These are phyloP conservation scores for Halcyon leucocephala DNA, from an alignment of 2,797 vertebrate species.

Conservation along the genomic window DNA sequence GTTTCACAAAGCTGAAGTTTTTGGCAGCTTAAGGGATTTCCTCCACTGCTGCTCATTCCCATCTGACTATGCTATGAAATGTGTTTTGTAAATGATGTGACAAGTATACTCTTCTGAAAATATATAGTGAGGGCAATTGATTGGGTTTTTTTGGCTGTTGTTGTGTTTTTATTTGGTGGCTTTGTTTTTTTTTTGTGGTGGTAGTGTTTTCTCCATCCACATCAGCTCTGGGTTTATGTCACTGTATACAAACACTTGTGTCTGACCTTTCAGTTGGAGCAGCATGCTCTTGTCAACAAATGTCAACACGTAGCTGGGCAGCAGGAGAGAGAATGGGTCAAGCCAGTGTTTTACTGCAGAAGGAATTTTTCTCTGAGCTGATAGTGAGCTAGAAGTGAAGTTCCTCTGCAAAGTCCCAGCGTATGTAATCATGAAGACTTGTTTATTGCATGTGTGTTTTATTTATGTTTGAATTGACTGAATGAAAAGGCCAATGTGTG, in stretches of 20 bases:
- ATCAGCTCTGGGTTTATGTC: background rate
- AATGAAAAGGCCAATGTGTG: background rate
- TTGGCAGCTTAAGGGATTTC: slow-evolving; percentile 54
- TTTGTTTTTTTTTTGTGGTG: no score
- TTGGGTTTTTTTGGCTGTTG: background rate
- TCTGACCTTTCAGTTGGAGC: background rate
- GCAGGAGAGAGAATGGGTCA: background rate
- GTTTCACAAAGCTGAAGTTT: slow-evolving; percentile 13
- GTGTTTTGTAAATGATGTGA: background rate
- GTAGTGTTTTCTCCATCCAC: background rate
- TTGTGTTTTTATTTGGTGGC: no score
- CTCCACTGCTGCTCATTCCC: background rate
- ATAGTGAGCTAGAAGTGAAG: background rate
- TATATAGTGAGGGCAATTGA: accelerated
- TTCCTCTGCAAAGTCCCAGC: background rate
- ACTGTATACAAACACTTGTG: background rate
- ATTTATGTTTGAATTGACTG: background rate
- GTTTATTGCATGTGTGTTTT: background rate
- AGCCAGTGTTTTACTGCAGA: background rate
- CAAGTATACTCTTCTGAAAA: background rate
- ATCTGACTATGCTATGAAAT: background rate
- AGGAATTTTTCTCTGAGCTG: background rate
- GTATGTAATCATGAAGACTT: background rate
- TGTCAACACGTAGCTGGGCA: background rate
- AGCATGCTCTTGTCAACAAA: background rate